Evolutionary conservation across 2,797 vertebrate species (phyloP).

Genomic region (Epinephelus malabaricus): DNA sequence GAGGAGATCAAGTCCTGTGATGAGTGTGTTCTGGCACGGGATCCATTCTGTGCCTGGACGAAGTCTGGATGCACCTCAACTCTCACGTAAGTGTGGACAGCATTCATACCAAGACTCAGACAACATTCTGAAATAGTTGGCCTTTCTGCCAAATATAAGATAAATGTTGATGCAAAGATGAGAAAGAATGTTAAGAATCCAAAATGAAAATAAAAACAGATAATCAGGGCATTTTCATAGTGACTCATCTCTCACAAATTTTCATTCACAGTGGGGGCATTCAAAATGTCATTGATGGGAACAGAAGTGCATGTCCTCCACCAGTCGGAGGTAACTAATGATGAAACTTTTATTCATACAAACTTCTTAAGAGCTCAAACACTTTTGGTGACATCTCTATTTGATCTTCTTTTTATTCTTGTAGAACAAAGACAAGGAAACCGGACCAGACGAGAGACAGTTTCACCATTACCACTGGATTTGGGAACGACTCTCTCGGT

Average conservation of each 20-base stretch:
- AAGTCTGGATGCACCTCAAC: conserved; percentile 72
- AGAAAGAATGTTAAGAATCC: neutral
- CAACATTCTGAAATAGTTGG: neutral
- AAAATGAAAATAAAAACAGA: too few species aligned
- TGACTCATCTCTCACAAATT: neutral
- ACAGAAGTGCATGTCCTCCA: conserved; percentile 67
- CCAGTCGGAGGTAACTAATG: conserved; percentile 67
- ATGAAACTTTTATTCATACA: neutral
- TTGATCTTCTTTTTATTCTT: conserved; percentile 14
- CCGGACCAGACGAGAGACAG: conserved; percentile 61
- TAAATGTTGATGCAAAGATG: neutral
- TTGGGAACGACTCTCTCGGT: conserved; percentile 57
- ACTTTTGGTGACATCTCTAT: neutral
- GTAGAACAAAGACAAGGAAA: conserved; percentile 22
- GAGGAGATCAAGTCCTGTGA: conserved; percentile 75
- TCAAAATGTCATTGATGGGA: conserved; percentile 79
- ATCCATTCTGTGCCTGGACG: conserved; percentile 88
- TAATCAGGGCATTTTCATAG: too few species aligned
- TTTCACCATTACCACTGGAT: neutral
- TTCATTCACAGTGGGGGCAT: conserved; percentile 76
- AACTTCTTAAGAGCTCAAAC: neutral
- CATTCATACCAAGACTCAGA: neutral
- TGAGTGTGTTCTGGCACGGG: conserved; percentile 85
- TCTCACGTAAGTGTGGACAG: conserved; percentile 64
- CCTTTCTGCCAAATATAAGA: neutral